Conservation (phyloP, 92 coral and sea anemone genomes). For the Zoanthus sociatus region DNA sequence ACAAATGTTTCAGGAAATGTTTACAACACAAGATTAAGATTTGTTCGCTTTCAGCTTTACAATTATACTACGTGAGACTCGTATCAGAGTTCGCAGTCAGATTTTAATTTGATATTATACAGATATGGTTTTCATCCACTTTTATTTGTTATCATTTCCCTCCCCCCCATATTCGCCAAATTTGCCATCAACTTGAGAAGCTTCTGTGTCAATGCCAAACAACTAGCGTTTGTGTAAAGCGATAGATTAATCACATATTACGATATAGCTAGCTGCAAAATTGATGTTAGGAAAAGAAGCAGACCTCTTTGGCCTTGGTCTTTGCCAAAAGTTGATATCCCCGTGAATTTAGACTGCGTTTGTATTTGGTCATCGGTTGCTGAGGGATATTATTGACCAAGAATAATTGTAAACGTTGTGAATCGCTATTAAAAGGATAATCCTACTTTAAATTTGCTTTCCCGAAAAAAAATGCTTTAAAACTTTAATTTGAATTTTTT, state of each 20-base stretch:
- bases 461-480: background rate
- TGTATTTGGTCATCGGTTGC: background rate
- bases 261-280: background rate
- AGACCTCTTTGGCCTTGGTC: background rate
- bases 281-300: background rate
- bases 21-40: conserved; percentile 12
- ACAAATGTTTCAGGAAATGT: background rate
- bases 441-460: background rate
- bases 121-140: too few relatives aligned
- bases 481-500: background rate
- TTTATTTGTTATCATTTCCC: too few relatives aligned
- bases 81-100: too few relatives aligned
- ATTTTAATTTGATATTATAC: too few relatives aligned
- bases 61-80: background rate
- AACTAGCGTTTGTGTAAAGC: background rate
- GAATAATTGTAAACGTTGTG: too few relatives aligned
- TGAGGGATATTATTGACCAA: too few relatives aligned
- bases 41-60: background rate
- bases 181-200: background rate
- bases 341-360: background rate
- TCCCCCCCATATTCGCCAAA: background rate
- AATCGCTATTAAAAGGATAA: too few relatives aligned
- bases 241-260: background rate
- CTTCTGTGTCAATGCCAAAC: background rate
- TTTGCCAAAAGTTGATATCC: background rate